A percentile compares a stretch with the other conserved stretches of the same genome.
Conservation (phyloP, 2,888 invertebrate genomes). For the Myopa testacea region DNA sequence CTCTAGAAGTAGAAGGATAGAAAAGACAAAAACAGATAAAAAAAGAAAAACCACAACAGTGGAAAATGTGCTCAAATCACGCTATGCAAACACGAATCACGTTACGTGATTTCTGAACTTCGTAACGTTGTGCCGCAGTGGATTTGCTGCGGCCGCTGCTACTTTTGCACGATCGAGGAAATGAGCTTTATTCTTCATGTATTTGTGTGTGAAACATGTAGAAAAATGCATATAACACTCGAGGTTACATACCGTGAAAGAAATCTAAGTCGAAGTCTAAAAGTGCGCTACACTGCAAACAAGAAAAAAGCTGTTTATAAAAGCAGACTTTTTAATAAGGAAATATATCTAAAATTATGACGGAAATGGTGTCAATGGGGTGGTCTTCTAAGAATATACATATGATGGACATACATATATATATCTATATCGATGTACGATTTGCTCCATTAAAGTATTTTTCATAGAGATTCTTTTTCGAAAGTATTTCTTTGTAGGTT, state of each 20-base stretch:
- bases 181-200: neutral
- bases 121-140: neutral
- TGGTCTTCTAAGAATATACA: too few species aligned
- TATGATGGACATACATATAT: too few species aligned
- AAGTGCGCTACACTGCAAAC: neutral
- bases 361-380: too few species aligned
- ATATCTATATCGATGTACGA: too few species aligned
- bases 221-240: neutral
- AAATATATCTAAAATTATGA: too few species aligned
- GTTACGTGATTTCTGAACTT: constrained; percentile 10
- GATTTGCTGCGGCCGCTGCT: neutral
- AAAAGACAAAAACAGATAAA: neutral
- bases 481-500: too few species aligned
- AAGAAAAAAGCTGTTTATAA: too few species aligned
- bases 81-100: constrained; percentile 14
- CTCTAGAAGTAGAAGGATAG: neutral
- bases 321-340: too few species aligned
- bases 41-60: neutral
- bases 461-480: too few species aligned
- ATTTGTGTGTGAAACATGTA: neutral
- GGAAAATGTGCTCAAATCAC: constrained; percentile 24
- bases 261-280: neutral
- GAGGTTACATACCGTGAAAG: neutral
- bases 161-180: neutral
- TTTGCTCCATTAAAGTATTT: too few species aligned